Evolutionary conservation across 2,888 invertebrate genomes (phyloP).

Genomic region (Acrobasis consociella): DNA sequence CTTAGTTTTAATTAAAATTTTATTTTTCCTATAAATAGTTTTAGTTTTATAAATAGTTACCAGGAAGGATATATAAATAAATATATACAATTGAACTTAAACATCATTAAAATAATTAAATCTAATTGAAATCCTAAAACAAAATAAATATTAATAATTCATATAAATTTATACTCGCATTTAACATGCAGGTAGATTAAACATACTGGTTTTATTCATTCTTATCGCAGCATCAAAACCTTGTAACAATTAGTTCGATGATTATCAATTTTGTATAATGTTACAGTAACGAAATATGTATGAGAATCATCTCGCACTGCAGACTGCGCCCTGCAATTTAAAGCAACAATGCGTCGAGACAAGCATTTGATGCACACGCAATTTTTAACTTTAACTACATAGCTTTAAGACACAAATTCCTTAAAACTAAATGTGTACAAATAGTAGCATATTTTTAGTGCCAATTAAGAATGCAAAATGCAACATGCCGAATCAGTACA

Average conservation of each 20-base stretch:
- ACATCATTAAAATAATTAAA: too few species aligned
- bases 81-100: too few species aligned
- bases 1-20: too few species aligned
- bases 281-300: conserved; percentile 8
- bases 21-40: too few species aligned
- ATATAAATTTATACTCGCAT: too few species aligned
- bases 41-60: too few species aligned
- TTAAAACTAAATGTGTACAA: neutral
- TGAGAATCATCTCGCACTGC: conserved; percentile 10
- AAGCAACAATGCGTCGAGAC: conserved; percentile 1
- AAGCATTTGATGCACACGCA: neutral
- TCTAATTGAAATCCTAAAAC: too few species aligned
- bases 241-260: neutral
- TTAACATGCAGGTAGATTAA: neutral
- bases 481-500: conserved; percentile 25
- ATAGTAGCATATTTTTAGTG: conserved; percentile 19
- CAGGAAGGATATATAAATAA: too few species aligned
- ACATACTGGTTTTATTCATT: neutral
- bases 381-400: neutral
- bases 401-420: neutral
- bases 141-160: too few species aligned
- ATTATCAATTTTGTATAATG: conserved; percentile 13
- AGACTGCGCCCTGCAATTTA: conserved; percentile 5
- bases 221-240: neutral
- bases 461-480: conserved; percentile 19